These are phyloP conservation scores for Thamnaconus septentrionalis DNA, from an alignment of 2,113 vertebrate genomes.

Conservation along the genomic window DNA sequence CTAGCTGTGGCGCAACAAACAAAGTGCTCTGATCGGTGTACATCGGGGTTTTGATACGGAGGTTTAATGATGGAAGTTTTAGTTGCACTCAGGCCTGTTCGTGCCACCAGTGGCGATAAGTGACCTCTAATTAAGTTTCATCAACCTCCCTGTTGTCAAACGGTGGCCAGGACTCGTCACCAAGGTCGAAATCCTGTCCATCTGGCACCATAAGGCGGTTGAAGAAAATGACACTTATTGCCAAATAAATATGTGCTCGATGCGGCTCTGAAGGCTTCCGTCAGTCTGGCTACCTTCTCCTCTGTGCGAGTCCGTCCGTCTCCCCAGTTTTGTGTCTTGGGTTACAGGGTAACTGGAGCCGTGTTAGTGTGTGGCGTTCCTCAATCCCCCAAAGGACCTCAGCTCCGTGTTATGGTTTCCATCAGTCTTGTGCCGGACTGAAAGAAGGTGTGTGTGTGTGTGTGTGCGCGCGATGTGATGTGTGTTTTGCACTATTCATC, in stretches of 20 bases:
- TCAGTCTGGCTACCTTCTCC: slow-evolving; percentile 30
- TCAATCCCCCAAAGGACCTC: slow-evolving; percentile 65
- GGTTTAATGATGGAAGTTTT: slow-evolving; percentile 7
- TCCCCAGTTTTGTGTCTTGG: slow-evolving; percentile 55
- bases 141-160: slow-evolving; percentile 4
- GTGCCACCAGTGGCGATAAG: slow-evolving; percentile 33
- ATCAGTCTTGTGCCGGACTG: slow-evolving; percentile 65
- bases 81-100: slow-evolving; percentile 2
- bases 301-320: slow-evolving; percentile 43
- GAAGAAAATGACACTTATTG: slow-evolving; percentile 25
- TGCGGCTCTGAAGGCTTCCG: slow-evolving; percentile 38
- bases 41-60: no score
- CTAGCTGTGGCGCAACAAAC: no score
- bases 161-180: slow-evolving; percentile 14
- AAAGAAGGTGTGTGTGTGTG: slow-evolving; percentile 37
- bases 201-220: slow-evolving; percentile 26
- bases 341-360: slow-evolving; percentile 72
- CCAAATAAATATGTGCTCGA: slow-evolving; percentile 1
- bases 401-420: slow-evolving; percentile 71
- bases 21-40: no score
- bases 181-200: slow-evolving; percentile 32
- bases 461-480: slow-evolving; percentile 3
- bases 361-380: slow-evolving; percentile 68
- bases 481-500: neutral
- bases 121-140: slow-evolving; percentile 27